Evolutionary conservation across 1,140 invertebrate genomes (phyloP), one percentile per base, ranked within the genome.

Genomic region (Cydia fagiglandana): DNA sequence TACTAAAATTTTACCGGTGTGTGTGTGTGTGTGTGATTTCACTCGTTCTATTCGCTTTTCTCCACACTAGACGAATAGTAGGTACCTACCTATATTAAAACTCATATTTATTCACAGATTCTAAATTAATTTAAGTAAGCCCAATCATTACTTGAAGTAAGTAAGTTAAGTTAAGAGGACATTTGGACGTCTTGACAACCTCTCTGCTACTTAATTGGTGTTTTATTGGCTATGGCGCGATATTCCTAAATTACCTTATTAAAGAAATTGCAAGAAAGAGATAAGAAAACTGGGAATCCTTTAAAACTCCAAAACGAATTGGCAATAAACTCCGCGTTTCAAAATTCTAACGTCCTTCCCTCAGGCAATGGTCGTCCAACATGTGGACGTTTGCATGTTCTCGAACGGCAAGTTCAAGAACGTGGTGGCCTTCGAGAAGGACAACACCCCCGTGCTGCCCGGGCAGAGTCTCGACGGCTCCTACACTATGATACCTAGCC

Each of bases 361-460:
- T 64, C 89, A 97, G 97, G 95, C 96, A 13, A 94, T 97, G 79
- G 96, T 99, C 64, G 96, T 99, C 5, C 99, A 99, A 93, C 97
- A 99, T 92, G 98, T 99, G 6, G 99, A 99, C 88, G 99, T 99
- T 0, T 99, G 98, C 92, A 98, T 99, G 95, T 99, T 99, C 93
- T 99, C 98, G 74, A 99, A 99, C 81, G 99, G 99, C 0, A 99
- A 99, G 92, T 99, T 99, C 93, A 99, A 99, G 93, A 99, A 99
- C 90, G 96, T 98, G 1, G 98, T 99, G 0, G 98, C 98, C 1
- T 94, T 97, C 73, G 93, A 98, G 24, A 97, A 97, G 79, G 94
- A 94, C 30, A 94, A 95, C 15, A 95, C 95, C 76, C 95, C 96
- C 0, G 93, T 97, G 1, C 88, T 94, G 4, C 94, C 96, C 0